Evolutionary conservation across 2,888 invertebrate genomes (phyloP).

Genomic region (Troides oblongomaculatus): DNA sequence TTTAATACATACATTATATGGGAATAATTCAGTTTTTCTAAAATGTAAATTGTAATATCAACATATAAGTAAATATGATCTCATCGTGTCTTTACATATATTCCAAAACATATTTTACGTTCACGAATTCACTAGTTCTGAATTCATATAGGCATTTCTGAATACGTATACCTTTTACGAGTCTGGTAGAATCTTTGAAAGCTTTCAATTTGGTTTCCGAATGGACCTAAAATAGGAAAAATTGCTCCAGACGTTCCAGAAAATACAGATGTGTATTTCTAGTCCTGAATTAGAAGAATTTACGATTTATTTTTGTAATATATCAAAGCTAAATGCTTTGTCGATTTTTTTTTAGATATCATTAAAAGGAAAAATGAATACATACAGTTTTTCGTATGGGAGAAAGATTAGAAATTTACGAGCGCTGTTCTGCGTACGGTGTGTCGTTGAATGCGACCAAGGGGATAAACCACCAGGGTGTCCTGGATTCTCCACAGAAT

Average conservation of each 20-base stretch:
- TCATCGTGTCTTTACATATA: not conserved
- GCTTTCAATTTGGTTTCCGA: constrained; percentile 17
- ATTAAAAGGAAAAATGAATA: not conserved
- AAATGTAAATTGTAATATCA: not conserved
- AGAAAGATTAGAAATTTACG: too few relatives aligned
- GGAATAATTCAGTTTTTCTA: too few relatives aligned
- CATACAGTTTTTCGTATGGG: not conserved
- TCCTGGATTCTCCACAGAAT: too few relatives aligned
- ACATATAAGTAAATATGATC: not conserved
- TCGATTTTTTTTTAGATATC: not conserved
- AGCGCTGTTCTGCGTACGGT: too few relatives aligned
- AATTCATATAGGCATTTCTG: constrained; percentile 16
- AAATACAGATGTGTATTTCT: not conserved
- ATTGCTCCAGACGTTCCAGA: not conserved
- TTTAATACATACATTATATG: too few relatives aligned
- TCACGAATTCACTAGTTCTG: constrained; percentile 4
- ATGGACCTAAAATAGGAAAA: constrained; percentile 11
- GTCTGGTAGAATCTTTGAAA: constrained; percentile 9
- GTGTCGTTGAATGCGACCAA: too few relatives aligned
- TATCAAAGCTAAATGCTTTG: not conserved
- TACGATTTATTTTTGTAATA: not conserved
- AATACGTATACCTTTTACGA: constrained; percentile 17
- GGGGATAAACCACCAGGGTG: too few relatives aligned
- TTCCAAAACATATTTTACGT: not conserved
- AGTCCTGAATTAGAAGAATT: not conserved